Conservation (phyloP, 2,888 invertebrate species). For the Polymixis lichenea region DNA sequence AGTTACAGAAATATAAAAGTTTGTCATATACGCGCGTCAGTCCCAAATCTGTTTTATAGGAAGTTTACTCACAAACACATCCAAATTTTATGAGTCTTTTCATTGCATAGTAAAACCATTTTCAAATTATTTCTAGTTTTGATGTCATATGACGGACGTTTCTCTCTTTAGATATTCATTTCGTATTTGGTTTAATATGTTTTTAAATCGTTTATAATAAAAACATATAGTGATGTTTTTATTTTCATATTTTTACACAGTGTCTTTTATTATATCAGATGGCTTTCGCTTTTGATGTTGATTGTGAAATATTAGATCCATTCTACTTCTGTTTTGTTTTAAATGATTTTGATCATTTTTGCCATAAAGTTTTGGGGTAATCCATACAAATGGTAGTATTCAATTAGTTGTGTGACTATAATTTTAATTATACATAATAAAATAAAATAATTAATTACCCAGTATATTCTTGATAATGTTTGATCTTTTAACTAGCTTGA, state of each 20-base stretch:
- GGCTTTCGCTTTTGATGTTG: conserved; percentile 42
- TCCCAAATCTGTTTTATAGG: conserved; percentile 59
- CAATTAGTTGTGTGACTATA: neutral
- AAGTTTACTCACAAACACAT: conserved; percentile 67
- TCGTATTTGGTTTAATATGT: conserved; percentile 63
- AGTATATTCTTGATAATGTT: conserved; percentile 1
- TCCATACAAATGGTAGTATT: neutral
- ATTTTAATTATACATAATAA: neutral
- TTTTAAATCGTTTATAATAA: conserved; percentile 67
- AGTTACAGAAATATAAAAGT: conserved; percentile 65
- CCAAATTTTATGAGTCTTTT: conserved; percentile 72
- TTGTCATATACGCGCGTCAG: conserved; percentile 67
- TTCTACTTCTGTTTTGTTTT: neutral
- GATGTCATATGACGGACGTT: conserved; percentile 71
- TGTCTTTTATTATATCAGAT: conserved; percentile 40
- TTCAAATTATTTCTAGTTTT: conserved; percentile 72
- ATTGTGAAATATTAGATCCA: conserved; percentile 22
- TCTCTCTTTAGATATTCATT: conserved; percentile 59
- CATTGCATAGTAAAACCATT: conserved; percentile 73
- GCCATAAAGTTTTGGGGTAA: neutral
- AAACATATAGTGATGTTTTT: conserved; percentile 49
- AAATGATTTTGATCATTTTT: neutral
- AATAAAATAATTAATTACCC: neutral
- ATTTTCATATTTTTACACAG: conserved; percentile 45
- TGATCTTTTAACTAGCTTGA: neutral